phyloP scores from a whole-genome alignment of 2,888 invertebrate genomes.

The Heliconius aoede region DNA sequence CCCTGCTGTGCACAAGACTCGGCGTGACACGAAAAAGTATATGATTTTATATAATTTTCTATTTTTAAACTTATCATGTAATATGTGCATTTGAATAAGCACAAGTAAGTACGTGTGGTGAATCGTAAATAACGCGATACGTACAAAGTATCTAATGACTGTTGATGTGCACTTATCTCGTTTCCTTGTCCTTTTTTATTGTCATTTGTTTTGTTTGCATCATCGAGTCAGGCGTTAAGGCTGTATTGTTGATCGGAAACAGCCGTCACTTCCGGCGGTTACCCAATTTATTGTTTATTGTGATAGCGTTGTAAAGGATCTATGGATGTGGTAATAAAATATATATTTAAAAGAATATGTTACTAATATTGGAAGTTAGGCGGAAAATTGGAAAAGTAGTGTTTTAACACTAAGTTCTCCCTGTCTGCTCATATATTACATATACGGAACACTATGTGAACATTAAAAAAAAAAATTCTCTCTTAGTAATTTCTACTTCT shows the following conservation, averaged over 20 bases:
- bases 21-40: too few species aligned
- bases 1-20: too few species aligned
- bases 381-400: not conserved
- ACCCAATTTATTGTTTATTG: constrained; percentile 22
- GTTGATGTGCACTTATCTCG: constrained; percentile 9
- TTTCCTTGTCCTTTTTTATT: not conserved
- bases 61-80: too few species aligned
- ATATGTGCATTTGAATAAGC: not conserved
- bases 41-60: too few species aligned
- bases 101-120: not conserved
- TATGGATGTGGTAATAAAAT: not conserved
- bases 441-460: too few species aligned
- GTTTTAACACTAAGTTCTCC: not conserved
- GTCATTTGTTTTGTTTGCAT: not conserved
- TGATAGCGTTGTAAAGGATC: not conserved
- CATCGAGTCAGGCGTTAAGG: constrained; percentile 16
- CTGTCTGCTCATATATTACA: too few species aligned
- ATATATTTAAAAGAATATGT: not conserved
- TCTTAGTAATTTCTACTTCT: too few species aligned
- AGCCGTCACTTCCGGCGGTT: constrained; percentile 43
- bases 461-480: too few species aligned
- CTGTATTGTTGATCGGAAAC: constrained; percentile 34
- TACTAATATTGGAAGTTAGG: not conserved
- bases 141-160: constrained; percentile 27
- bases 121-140: constrained; percentile 1